phyloP scores from a whole-genome alignment of 2,797 vertebrate species.

The Microchirus variegatus region DNA sequence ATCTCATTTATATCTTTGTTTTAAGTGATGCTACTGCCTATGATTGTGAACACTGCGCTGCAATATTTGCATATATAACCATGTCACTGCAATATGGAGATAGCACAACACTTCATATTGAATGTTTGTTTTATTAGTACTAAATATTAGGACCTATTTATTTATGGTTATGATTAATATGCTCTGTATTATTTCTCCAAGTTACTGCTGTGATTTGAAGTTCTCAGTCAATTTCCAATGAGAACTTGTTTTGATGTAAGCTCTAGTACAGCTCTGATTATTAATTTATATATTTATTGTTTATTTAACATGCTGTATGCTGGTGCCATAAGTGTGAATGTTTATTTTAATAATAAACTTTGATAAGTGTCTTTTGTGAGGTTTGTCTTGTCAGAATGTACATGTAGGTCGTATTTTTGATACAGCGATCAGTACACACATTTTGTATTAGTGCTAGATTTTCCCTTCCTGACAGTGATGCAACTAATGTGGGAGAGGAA shows the following conservation, averaged over 20 bases:
- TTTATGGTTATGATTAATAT: neutral
- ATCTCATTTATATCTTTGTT: neutral
- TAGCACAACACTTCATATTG: neutral
- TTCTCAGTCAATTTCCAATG: constrained; percentile 33
- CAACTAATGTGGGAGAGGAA: constrained; percentile 25
- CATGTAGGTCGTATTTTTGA: too few relatives aligned
- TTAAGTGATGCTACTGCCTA: constrained; percentile 10
- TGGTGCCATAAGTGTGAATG: constrained; percentile 14
- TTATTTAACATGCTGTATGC: constrained; percentile 39
- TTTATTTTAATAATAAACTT: constrained; percentile 4
- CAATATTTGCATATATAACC: constrained; percentile 15
- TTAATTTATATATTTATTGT: constrained; percentile 67
- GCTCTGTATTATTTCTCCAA: neutral
- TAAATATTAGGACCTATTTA: constrained; percentile 2
- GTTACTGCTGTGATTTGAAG: constrained; percentile 27
- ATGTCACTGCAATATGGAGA: constrained; percentile 11
- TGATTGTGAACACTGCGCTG: constrained; percentile 41
- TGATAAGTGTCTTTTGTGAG: neutral
- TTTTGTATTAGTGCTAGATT: neutral
- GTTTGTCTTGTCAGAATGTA: too few relatives aligned
- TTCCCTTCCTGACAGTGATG: neutral
- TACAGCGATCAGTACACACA: neutral
- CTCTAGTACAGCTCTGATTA: constrained; percentile 3
- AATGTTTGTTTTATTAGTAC: constrained; percentile 5
- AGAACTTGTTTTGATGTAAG: constrained; percentile 28